Conservation (phyloP, 2,888 invertebrate genomes). For the Lasioglossum oenotherae region DNA sequence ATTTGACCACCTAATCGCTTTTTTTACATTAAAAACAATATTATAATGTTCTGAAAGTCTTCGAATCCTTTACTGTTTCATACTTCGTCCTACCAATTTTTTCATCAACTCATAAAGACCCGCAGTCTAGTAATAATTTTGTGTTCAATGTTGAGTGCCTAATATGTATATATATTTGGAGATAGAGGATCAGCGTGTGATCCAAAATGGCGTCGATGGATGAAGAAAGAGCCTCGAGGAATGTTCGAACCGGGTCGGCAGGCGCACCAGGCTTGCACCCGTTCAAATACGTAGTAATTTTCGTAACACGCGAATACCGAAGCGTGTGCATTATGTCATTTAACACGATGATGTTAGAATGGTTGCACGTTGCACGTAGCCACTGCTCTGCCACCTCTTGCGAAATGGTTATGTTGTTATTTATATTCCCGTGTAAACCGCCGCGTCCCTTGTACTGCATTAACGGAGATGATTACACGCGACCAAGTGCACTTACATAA, state of each 20-base stretch:
- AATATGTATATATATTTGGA: background rate
- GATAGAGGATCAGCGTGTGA: background rate
- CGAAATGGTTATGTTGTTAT: conserved; percentile 49
- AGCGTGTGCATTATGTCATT: conserved; percentile 39
- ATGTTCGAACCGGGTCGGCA: background rate
- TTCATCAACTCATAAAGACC: too few species aligned
- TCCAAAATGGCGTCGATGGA: background rate
- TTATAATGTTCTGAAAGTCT: too few species aligned
- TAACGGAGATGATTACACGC: conserved; percentile 45
- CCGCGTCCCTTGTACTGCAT: conserved; percentile 32
- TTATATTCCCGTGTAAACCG: conserved; percentile 54
- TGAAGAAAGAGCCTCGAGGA: background rate
- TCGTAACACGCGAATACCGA: conserved; percentile 27
- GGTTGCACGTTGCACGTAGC: conserved; percentile 24
- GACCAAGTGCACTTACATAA: conserved; percentile 53
- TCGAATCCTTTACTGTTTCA: too few species aligned
- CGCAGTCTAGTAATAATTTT: background rate
- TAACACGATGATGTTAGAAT: conserved; percentile 38
- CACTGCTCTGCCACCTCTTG: conserved; percentile 6
- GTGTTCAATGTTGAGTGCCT: background rate
- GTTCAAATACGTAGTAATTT: conserved; percentile 19
- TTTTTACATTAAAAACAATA: too few species aligned
- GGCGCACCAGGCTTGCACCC: background rate
- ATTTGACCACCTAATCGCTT: too few species aligned
- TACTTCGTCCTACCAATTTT: too few species aligned